A percentile compares a stretch with the other conserved stretches of the same genome.
These are phyloP conservation scores for Didymodactylos carnosus DNA, from an alignment of 2,888 invertebrate species.

Conservation along the genomic window DNA sequence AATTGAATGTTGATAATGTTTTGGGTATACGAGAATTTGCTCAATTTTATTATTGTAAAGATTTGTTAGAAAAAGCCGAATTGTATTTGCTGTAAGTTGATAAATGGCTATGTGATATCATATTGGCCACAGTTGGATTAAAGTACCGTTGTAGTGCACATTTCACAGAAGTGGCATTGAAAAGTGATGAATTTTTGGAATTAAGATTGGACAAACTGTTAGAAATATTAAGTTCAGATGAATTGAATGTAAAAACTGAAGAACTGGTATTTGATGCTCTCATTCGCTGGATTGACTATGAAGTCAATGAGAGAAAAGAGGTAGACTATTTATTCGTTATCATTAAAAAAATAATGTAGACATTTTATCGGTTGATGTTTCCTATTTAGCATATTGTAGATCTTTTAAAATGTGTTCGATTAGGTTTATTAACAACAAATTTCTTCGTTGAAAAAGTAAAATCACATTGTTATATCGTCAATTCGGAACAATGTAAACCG, in stretches of 20 bases:
- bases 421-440: constrained; percentile 50
- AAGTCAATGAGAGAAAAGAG: neutral
- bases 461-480: constrained; percentile 56
- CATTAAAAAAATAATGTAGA: neutral
- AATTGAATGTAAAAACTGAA: constrained; percentile 51
- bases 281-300: constrained; percentile 19
- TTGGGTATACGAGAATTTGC: constrained; percentile 67
- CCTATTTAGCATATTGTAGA: constrained; percentile 44
- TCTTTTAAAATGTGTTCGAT: constrained; percentile 25
- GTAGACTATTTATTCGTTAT: neutral
- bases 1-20: constrained; percentile 55
- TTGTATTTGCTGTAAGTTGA: neutral
- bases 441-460: constrained; percentile 63
- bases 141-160: constrained; percentile 35
- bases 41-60: constrained; percentile 41
- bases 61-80: neutral
- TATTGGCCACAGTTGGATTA: no score
- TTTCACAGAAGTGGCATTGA: constrained; percentile 48
- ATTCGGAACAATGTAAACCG: constrained; percentile 61
- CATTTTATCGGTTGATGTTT: neutral
- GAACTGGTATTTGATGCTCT: constrained; percentile 27
- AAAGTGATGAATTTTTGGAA: constrained; percentile 52
- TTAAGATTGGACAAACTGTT: constrained; percentile 45
- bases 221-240: constrained; percentile 48
- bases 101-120: no score